phyloP scores from a whole-genome alignment of 2,113 vertebrate species.

The Polypterus senegalus region DNA sequence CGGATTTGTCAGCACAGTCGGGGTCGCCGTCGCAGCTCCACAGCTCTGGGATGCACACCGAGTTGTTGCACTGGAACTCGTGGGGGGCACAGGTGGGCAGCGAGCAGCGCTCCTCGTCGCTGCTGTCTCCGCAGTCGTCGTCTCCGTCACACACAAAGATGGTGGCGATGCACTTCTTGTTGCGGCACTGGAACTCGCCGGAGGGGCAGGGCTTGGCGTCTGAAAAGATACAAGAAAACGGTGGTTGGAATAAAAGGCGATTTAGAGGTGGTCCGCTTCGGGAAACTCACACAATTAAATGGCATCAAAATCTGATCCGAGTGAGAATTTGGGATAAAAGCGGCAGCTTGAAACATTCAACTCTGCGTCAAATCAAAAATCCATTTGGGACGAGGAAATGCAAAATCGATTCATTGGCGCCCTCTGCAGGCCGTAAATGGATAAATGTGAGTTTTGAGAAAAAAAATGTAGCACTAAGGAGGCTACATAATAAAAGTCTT shows the following conservation, averaged over 20 bases:
- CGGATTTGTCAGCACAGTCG: slow-evolving; percentile 80
- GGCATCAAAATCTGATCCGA: too few species aligned
- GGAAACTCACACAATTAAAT: too few species aligned
- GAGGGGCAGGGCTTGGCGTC: slow-evolving; percentile 65
- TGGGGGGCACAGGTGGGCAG: slow-evolving; percentile 67
- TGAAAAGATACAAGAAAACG: slow-evolving; percentile 14
- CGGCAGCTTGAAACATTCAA: too few species aligned
- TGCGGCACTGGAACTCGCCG: slow-evolving; percentile 79
- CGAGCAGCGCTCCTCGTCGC: slow-evolving; percentile 77
- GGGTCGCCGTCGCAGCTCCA: slow-evolving; percentile 90
- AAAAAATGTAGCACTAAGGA: too few species aligned
- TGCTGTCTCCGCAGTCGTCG: slow-evolving; percentile 76
- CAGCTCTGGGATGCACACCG: slow-evolving; percentile 70
- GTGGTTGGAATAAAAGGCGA: neutral
- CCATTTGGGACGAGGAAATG: too few species aligned
- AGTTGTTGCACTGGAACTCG: slow-evolving; percentile 87
- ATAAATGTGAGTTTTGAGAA: too few species aligned
- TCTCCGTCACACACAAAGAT: slow-evolving; percentile 81
- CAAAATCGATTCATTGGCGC: too few species aligned
- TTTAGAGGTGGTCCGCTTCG: too few species aligned
- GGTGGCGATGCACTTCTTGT: slow-evolving; percentile 71
- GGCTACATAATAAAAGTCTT: too few species aligned
- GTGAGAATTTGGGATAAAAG: too few species aligned
- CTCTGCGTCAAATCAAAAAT: too few species aligned
- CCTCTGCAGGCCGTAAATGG: too few species aligned